Conservation (phyloP, 2,113 vertebrate species). For the Albula glossodonta region DNA sequence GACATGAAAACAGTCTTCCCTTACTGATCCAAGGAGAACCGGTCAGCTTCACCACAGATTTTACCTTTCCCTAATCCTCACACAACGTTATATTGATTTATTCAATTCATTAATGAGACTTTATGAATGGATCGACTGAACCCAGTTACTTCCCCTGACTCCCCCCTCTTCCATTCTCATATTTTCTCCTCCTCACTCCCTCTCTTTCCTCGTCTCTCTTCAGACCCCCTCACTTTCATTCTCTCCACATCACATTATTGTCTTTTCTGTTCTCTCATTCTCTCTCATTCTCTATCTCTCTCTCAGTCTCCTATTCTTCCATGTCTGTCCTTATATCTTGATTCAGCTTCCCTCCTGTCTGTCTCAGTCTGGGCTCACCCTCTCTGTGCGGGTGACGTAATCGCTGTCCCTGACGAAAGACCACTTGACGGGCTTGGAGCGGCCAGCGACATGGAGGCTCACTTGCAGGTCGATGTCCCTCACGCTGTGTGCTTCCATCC, state of each 20-base stretch:
- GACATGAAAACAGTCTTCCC: conserved; percentile 46
- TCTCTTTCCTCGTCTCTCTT: not conserved
- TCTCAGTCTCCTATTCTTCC: not conserved
- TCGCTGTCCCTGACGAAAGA: conserved; percentile 57
- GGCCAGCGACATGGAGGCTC: conserved; percentile 69
- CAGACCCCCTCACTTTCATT: not conserved
- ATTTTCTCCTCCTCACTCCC: not conserved
- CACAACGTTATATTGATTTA: not conserved
- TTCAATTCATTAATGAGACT: no score
- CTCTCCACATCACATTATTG: not conserved
- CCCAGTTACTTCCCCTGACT: no score
- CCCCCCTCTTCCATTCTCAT: not conserved
- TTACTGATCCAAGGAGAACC: not conserved
- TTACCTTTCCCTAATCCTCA: not conserved
- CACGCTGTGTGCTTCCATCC: conserved; percentile 35
- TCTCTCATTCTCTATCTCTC: not conserved
- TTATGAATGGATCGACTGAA: no score
- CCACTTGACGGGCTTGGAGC: conserved; percentile 9
- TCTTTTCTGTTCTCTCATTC: conserved; percentile 33
- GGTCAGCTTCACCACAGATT: not conserved
- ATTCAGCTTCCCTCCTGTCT: no score
- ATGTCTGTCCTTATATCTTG: not conserved
- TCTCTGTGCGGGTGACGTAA: conserved; percentile 62
- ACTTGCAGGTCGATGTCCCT: conserved; percentile 72
- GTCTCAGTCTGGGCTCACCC: conserved; percentile 60